Conservation (phyloP, 2,797 vertebrate genomes). For the Argentina silus region DNA sequence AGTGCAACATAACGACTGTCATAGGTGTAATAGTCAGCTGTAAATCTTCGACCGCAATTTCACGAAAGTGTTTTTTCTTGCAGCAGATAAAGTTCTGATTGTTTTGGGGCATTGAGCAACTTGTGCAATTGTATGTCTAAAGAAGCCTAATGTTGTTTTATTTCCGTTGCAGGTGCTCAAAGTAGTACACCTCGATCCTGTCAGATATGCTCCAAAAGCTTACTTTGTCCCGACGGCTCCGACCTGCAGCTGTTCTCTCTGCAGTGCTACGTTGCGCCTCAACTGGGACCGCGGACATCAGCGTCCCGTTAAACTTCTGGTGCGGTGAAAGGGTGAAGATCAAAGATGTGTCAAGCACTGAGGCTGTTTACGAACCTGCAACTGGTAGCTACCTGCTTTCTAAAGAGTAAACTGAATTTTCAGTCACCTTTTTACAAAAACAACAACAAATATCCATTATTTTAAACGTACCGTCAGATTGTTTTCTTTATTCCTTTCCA, state of each 20-base stretch:
- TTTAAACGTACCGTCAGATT: neutral
- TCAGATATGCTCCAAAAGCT: slow-evolving; percentile 52
- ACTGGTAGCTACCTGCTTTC: slow-evolving; percentile 77
- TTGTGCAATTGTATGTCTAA: neutral
- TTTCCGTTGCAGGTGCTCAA: slow-evolving; percentile 14
- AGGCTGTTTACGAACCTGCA: slow-evolving; percentile 88
- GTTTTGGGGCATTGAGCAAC: too few relatives aligned
- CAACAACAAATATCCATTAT: neutral
- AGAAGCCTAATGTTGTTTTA: neutral
- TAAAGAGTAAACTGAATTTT: neutral
- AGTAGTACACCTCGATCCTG: neutral
- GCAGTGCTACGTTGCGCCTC: slow-evolving; percentile 69
- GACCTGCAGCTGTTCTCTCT: slow-evolving; percentile 22
- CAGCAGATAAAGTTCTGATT: too few relatives aligned
- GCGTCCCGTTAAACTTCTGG: slow-evolving; percentile 90
- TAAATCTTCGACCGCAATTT: too few relatives aligned
- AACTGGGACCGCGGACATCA: slow-evolving; percentile 76
- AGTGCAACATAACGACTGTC: too few relatives aligned
- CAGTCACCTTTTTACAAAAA: neutral
- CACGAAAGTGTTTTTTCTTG: too few relatives aligned
- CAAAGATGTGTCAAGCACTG: slow-evolving; percentile 60
- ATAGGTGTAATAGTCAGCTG: too few relatives aligned
- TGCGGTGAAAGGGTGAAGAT: slow-evolving; percentile 78
- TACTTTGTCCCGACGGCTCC: slow-evolving; percentile 18
- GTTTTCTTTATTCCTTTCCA: neutral